These are phyloP conservation scores for Melanostoma mellinum DNA, from an alignment of 2,888 invertebrate genomes.

Conservation along the genomic window DNA sequence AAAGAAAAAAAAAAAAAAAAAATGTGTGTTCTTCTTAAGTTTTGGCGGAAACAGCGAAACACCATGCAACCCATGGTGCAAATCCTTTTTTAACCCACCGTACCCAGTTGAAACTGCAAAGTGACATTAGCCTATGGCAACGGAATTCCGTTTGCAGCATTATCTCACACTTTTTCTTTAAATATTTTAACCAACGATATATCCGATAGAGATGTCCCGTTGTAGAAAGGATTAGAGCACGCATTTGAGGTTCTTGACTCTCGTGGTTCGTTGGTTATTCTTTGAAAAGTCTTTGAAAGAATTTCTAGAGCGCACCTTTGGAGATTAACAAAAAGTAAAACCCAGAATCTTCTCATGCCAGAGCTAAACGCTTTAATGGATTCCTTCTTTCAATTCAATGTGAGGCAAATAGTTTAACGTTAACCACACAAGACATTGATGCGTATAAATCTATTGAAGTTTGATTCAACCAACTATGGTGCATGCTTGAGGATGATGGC, in stretches of 20 bases:
- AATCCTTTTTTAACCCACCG: conserved; percentile 11
- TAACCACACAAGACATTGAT: conserved; percentile 38
- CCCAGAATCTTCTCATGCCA: conserved; percentile 7
- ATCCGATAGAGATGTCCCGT: conserved; percentile 26
- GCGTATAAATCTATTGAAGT: conserved; percentile 37
- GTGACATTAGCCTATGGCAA: conserved; percentile 25
- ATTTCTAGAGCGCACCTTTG: conserved; percentile 19
- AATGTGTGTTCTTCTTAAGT: neutral
- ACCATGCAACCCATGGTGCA: neutral
- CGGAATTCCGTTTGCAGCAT: conserved; percentile 10
- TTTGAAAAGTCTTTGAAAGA: conserved; percentile 1
- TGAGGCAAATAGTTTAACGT: conserved; percentile 11
- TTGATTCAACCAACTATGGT: conserved; percentile 15
- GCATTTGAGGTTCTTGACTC: conserved; percentile 28
- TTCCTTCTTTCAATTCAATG: conserved; percentile 26
- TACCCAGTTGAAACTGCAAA: conserved; percentile 11
- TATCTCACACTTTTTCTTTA: neutral
- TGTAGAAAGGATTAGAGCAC: conserved; percentile 23
- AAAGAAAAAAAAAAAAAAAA: neutral
- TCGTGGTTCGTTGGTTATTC: conserved; percentile 26
- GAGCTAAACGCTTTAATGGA: neutral
- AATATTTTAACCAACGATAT: conserved; percentile 13
- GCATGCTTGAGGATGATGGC: conserved; percentile 3
- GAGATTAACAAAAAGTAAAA: conserved; percentile 16
- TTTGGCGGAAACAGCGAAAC: neutral